These are phyloP conservation scores for Lithophane socia DNA, from an alignment of 2,888 invertebrate genomes.

Conservation along the genomic window DNA sequence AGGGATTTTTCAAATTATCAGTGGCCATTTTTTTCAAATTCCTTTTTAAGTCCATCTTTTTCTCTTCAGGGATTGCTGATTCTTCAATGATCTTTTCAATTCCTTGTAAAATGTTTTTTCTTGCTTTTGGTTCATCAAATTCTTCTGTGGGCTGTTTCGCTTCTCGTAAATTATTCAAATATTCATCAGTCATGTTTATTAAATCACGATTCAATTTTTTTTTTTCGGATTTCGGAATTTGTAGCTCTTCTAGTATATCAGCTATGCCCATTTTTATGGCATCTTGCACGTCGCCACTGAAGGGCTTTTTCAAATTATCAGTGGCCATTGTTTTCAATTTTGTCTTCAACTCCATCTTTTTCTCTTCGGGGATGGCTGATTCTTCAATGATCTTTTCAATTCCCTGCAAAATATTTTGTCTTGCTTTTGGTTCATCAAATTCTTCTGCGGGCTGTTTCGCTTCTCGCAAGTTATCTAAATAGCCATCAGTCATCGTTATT, in stretches of 20 bases:
- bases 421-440: not conserved
- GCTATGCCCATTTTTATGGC: not conserved
- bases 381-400: not conserved
- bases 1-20: conserved; percentile 1
- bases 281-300: not conserved
- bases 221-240: not conserved
- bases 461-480: not conserved
- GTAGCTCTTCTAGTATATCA: not conserved
- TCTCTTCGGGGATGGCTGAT: not conserved
- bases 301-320: not conserved
- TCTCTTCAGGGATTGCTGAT: not conserved
- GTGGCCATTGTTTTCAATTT: not conserved
- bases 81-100: not conserved
- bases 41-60: not conserved
- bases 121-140: not conserved
- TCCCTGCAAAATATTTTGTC: not conserved
- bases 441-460: not conserved
- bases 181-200: conserved; percentile 2
- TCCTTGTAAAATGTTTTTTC: not conserved
- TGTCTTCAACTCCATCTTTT: not conserved
- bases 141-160: not conserved
- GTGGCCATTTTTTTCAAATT: not conserved
- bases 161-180: not conserved
- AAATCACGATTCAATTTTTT: not conserved
- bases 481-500: conserved; percentile 1